Evolutionary conservation across 2,113 vertebrate species (phyloP), one percentile per base, ranked within the genome.

Genomic region (Calidris pygmaea): DNA sequence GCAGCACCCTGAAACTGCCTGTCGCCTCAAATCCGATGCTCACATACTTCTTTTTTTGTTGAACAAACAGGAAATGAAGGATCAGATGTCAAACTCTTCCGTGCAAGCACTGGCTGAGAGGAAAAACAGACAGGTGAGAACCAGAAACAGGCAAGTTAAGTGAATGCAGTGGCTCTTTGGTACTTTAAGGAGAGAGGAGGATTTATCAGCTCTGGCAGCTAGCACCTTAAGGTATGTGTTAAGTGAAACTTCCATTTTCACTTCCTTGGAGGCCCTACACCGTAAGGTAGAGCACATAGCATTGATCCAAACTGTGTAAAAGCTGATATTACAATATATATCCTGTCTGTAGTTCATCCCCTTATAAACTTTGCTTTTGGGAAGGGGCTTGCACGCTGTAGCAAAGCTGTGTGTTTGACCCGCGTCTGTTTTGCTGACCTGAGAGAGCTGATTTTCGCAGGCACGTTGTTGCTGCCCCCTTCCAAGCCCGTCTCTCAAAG

Each of bases 41-140:
- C 52, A 95, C 83, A 6, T 94, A 6, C 67, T 82, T 13, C 80
- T 94, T 84, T 60, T 95, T 75, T 95, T 18, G 5, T 93, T 96
- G 72, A 30, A 88, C 67, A 72, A 91, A 85, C 92, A 99, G 99
- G 98, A 99, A 56, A 99, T 99, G 99, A 99, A 99, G 97, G 99
- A 99, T 96, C 99, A 99, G 91, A 99, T 99, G 99, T 98, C 98
- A 14, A 98, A 98, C 95, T 98, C 99, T 59, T 98, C 98, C 45
- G 75, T 98, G 55, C 98, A 98, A 87, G 98, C 98, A 1, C 93
- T 98, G 72, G 87, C 98, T 52, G 99, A 99, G 88, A 98, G 97
- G 24, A 99, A 98, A 96, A 99, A 97, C 93, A 98, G 98, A 90
- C 99, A 99, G 99, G 99, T 99, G 67, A 97, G 98, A 95, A 90